Percentiles rank a stretch among this genome's conserved stretches.
These are phyloP conservation scores for Caenorhabditis brenneri DNA, from an alignment of 1,140 invertebrate genomes.

Conservation along the genomic window DNA sequence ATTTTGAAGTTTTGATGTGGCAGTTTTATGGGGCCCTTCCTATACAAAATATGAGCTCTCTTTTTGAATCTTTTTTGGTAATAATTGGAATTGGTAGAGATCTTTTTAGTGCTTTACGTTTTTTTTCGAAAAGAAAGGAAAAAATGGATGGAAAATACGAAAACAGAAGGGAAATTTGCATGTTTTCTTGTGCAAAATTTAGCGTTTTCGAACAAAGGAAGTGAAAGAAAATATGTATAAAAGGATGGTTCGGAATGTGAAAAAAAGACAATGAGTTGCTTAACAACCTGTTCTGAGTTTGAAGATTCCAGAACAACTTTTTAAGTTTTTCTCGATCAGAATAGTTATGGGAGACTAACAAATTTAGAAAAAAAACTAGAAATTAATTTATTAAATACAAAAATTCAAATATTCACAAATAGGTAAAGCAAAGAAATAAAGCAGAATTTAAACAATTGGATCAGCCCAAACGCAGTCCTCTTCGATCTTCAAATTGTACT, in stretches of 20 bases:
- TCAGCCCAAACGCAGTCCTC: conserved; percentile 73
- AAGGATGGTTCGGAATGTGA: no score
- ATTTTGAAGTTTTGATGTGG: conserved; percentile 27
- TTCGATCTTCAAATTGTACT: conserved; percentile 73
- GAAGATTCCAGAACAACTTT: no score
- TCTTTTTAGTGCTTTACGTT: no score
- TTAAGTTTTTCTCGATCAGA: no score
- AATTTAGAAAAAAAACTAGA: no score
- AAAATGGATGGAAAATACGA: background rate
- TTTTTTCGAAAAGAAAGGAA: background rate
- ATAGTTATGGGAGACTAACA: no score
- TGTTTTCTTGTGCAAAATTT: background rate
- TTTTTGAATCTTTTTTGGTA: background rate
- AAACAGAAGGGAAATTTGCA: conserved; percentile 3
- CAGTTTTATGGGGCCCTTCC: background rate
- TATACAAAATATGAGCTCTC: background rate
- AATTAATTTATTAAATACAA: background rate
- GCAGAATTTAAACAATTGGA: conserved; percentile 53
- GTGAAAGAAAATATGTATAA: background rate
- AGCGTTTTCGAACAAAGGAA: background rate
- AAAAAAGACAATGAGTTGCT: no score
- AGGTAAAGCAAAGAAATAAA: background rate
- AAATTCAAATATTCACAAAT: conserved; percentile 20
- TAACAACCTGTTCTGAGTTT: no score
- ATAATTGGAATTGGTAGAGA: no score